These are phyloP conservation scores for Odocoileus hemionus DNA, from an alignment of 2,113 vertebrate species.

Conservation along the genomic window DNA sequence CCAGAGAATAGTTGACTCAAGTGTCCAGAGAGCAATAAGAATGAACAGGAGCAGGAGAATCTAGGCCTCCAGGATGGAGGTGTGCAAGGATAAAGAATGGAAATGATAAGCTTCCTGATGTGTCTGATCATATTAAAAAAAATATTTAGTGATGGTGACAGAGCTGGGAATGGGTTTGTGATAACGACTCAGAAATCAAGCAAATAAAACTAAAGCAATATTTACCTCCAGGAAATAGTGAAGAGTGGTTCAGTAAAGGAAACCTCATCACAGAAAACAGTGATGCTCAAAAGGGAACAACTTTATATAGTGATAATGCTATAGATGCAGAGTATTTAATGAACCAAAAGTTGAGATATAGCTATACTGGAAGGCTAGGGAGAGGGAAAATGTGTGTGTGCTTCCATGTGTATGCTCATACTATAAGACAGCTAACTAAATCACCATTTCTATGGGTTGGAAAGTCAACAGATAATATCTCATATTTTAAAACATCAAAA, in stretches of 20 bases:
- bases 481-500: not conserved
- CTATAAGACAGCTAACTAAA: not conserved
- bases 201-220: not conserved
- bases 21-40: not conserved
- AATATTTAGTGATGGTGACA: not conserved
- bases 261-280: not conserved
- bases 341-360: not conserved
- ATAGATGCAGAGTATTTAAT: not conserved
- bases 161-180: not conserved
- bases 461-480: not conserved
- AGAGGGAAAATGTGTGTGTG: not conserved
- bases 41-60: not conserved
- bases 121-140: not conserved
- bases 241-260: not conserved
- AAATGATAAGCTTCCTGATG: not conserved
- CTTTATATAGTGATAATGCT: not conserved
- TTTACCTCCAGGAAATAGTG: constrained; percentile 6
- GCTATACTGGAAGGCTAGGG: not conserved
- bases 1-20: not conserved
- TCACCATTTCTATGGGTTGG: not conserved
- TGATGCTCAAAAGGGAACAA: not conserved
- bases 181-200: not conserved
- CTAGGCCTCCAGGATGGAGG: not conserved
- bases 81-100: not conserved
- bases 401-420: not conserved